phyloP scores from a whole-genome alignment of 1,140 invertebrate species.

The Drosophila kohkoa region DNA sequence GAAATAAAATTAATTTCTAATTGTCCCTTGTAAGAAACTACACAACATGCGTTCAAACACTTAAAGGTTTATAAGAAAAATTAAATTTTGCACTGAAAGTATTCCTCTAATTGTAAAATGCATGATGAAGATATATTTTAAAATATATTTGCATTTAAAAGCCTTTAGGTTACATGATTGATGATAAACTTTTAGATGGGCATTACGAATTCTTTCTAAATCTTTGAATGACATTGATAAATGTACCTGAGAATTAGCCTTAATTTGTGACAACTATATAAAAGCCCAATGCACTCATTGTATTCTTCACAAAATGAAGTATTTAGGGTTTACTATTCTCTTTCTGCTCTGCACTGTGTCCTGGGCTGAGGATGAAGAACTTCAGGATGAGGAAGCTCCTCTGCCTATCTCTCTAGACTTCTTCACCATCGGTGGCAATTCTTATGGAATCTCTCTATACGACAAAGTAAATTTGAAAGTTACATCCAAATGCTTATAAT shows the following conservation, averaged over 20 bases:
- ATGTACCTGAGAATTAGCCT: slow-evolving; percentile 3
- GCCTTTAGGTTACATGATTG: neutral
- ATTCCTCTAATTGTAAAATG: too few relatives aligned
- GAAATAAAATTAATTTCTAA: too few relatives aligned
- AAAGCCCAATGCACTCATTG: neutral
- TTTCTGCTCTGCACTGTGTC: slow-evolving; percentile 8
- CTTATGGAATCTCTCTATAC: neutral
- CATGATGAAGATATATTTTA: too few relatives aligned
- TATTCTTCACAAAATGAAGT: slow-evolving; percentile 21
- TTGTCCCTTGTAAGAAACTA: too few relatives aligned
- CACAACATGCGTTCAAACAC: too few relatives aligned
- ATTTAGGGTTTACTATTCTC: neutral
- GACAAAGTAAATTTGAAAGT: neutral
- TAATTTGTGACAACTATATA: neutral
- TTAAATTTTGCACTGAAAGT: too few relatives aligned
- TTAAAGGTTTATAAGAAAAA: too few relatives aligned
- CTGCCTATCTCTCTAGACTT: neutral
- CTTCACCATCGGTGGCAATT: neutral
- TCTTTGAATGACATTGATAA: neutral
- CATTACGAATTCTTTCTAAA: neutral
- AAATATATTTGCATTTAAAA: neutral
- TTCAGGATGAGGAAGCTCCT: neutral
- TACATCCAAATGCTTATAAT: neutral
- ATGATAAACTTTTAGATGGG: neutral
- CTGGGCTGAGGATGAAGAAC: neutral